Percentiles rank a stretch among this genome's conserved stretches.
phyloP scores from a whole-genome alignment of 2,888 invertebrate species.

The Disparrhopalites patrizii region DNA sequence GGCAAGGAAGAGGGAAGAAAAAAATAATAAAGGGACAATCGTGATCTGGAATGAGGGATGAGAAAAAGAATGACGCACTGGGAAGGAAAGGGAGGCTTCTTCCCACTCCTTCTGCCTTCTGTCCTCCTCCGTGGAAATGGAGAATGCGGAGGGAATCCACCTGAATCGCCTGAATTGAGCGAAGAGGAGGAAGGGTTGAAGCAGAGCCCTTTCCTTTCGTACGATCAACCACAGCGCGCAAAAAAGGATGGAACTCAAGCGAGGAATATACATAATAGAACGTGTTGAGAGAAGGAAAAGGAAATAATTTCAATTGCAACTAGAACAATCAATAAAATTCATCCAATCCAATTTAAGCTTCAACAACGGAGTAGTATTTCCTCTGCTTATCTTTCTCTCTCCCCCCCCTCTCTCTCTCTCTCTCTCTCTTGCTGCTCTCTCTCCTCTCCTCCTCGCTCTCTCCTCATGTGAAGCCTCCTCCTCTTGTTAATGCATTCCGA shows the following conservation, averaged over 20 bases:
- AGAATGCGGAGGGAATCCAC: not conserved
- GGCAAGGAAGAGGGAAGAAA: too few relatives aligned
- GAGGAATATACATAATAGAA: not conserved
- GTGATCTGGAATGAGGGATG: not conserved
- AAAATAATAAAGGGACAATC: not conserved
- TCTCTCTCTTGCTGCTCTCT: not conserved
- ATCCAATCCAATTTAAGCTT: conserved; percentile 31
- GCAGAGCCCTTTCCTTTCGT: too few relatives aligned
- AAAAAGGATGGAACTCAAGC: conserved; percentile 1
- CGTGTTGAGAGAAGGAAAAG: not conserved
- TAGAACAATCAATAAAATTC: conserved; percentile 38
- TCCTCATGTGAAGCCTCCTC: not conserved
- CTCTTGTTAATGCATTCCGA: not conserved
- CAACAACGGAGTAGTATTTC: not conserved
- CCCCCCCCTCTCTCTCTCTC: conserved; percentile 2
- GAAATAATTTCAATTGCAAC: conserved; percentile 34
- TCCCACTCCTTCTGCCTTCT: too few relatives aligned
- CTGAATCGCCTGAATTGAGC: not conserved
- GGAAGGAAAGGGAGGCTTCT: not conserved
- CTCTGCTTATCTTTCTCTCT: not conserved
- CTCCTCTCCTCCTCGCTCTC: conserved; percentile 13
- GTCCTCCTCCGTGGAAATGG: too few relatives aligned
- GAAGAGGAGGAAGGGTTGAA: not conserved
- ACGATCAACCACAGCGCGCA: too few relatives aligned
- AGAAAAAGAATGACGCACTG: not conserved